phyloP scores from a whole-genome alignment of 2,888 invertebrate species.

The Nomada flava region DNA sequence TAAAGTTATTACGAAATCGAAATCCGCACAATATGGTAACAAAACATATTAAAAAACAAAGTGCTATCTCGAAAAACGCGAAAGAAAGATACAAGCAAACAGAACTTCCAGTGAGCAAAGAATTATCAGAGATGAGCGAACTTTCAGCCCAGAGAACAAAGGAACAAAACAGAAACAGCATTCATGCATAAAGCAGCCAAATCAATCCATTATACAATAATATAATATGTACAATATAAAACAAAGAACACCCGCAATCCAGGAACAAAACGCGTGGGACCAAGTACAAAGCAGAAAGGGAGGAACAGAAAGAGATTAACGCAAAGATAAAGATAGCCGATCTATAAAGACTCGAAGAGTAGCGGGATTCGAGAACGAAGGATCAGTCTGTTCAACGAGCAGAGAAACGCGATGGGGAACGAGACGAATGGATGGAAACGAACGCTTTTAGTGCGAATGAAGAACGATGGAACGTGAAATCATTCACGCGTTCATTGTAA shows the following conservation, averaged over 20 bases:
- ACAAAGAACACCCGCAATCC: neutral
- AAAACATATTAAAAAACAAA: neutral
- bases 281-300: neutral
- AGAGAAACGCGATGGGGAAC: neutral
- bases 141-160: neutral
- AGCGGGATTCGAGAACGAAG: slow-evolving; percentile 34
- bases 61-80: neutral
- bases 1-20: no score
- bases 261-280: neutral
- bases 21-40: no score
- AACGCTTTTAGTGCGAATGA: neutral
- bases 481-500: slow-evolving; percentile 17
- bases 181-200: neutral
- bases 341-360: slow-evolving; percentile 10
- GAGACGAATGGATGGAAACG: neutral
- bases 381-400: slow-evolving; percentile 5
- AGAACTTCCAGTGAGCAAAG: neutral
- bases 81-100: neutral
- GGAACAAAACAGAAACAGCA: neutral
- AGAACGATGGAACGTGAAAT: neutral
- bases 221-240: neutral
- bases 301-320: slow-evolving; percentile 1
- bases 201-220: no score
- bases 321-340: neutral
- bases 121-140: neutral